Base-by-base conservation (phyloP, 2,113 vertebrate species). In the Notiomystis cincta region DNA sequence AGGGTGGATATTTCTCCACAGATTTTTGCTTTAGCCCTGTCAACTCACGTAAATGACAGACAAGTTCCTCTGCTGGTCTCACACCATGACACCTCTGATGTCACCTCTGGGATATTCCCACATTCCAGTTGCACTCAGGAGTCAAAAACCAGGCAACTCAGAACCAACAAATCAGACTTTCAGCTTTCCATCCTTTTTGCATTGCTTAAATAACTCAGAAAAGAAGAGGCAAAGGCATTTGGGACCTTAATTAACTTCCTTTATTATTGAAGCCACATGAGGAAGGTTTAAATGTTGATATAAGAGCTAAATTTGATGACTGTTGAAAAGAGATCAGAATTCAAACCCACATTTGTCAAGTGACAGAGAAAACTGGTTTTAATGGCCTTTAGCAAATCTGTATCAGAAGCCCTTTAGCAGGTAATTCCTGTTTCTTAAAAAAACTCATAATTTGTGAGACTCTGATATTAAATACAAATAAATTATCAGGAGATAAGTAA, bases 21-120 rank as follows among this genome's bases (percentile, higher is more conserved):
- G 1, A 17, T 24, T 61, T 82, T 64, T 64, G 61, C 44, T 85
- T 70, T 40, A 64, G 17, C 37, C 61, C 7, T 61, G 27, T 51
- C 57, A 53, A 51, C 28, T 5, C 12, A 3, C 1, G 0, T 13
- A 57, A 47, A 5, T 72, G 18, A 3, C 25, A 28, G 58, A 30
- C 82, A 28, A 44, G 25, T 72, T 94, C 25, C 44, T 75, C 33
- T 82, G 51, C 44, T 4, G 2, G 5, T 25, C 28, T 82, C 19
- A 1, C 23, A 21, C 50, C 40, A 1, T 24, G 28, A 9, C 53
- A 15, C 8, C 45, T 90, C 25, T 37, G 13, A 16, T 50, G 64
- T 57, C 15, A 2, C 28, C 3, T 20, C 70, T 57, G 75, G 20
- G n/a, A 17, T 77, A 17, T 69, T 69, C 66, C 57, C 54, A 3